These are phyloP conservation scores for Pygocentrus nattereri DNA, from an alignment of 2,797 vertebrate species.

Conservation along the genomic window DNA sequence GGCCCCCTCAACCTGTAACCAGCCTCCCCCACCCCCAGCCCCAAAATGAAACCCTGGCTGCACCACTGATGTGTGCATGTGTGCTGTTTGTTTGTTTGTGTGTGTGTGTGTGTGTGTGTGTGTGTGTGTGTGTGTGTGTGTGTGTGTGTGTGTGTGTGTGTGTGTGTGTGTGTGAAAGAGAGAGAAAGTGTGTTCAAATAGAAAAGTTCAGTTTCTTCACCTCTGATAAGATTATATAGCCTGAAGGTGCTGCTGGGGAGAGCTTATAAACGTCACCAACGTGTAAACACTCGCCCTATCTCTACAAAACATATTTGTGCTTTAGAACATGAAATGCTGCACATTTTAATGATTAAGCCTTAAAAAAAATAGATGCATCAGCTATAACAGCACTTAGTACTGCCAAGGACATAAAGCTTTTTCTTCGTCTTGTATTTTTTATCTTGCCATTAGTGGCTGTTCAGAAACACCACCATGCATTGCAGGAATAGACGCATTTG, in stretches of 20 bases:
- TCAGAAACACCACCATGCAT: neutral
- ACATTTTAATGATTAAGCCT: slow-evolving; percentile 37
- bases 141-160: slow-evolving; percentile 37
- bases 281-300: slow-evolving; percentile 45
- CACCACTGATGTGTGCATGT: too few relatives aligned
- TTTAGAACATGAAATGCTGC: slow-evolving; percentile 39
- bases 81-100: too few relatives aligned
- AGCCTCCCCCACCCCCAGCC: too few relatives aligned
- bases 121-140: slow-evolving; percentile 46
- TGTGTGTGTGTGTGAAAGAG: slow-evolving; percentile 28
- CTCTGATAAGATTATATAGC: slow-evolving; percentile 47
- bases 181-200: slow-evolving; percentile 14
- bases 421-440: slow-evolving; percentile 7
- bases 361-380: slow-evolving; percentile 27
- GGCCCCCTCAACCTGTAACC: too few relatives aligned
- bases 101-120: too few relatives aligned
- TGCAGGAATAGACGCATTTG: neutral
- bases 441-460: neutral
- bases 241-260: slow-evolving; percentile 8
- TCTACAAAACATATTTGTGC: slow-evolving; percentile 49
- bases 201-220: slow-evolving; percentile 39
- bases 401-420: slow-evolving; percentile 7
- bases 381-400: slow-evolving; percentile 15
- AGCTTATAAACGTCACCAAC: slow-evolving; percentile 39
- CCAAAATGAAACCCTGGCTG: too few relatives aligned